A percentile compares a stretch with the other conserved stretches of the same genome.
Evolutionary conservation across 2,888 invertebrate species (phyloP).

Genomic region (Altica lythri): DNA sequence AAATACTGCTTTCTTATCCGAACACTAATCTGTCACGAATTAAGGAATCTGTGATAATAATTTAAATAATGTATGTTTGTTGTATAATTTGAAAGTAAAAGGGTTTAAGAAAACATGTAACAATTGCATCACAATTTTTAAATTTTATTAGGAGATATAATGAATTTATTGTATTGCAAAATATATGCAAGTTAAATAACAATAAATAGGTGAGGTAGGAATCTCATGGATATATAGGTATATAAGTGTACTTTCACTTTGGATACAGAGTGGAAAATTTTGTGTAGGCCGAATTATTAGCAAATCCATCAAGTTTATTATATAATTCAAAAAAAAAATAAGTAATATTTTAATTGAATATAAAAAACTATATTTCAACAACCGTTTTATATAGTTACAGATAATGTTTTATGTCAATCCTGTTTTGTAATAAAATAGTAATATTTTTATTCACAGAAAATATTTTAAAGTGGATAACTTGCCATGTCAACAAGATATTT

Average conservation of each 20-base stretch:
- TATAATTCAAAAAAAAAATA: conserved; percentile 16
- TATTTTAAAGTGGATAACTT: conserved; percentile 2
- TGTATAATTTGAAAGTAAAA: too few relatives aligned
- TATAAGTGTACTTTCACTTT: conserved; percentile 29
- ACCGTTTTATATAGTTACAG: background rate
- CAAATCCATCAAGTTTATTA: conserved; percentile 27
- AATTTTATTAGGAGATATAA: too few relatives aligned
- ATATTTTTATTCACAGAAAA: background rate
- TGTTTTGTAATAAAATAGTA: background rate
- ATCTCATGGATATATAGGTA: conserved; percentile 7
- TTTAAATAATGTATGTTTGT: too few relatives aligned
- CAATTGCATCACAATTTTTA: too few relatives aligned
- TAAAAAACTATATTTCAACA: background rate
- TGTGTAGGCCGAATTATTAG: conserved; percentile 14
- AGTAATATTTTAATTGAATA: background rate
- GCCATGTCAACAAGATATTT: conserved; percentile 12
- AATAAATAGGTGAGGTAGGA: conserved; percentile 21
- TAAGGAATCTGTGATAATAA: too few relatives aligned
- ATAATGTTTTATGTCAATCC: background rate
- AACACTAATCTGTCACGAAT: too few relatives aligned
- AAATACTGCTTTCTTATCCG: too few relatives aligned
- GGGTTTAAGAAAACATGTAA: too few relatives aligned
- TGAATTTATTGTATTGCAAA: too few relatives aligned
- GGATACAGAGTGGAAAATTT: conserved; percentile 9
- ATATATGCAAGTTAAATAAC: conserved; percentile 16